Evolutionary conservation across 37 sponge, comb jelly and placozoan species (phyloP).

Genomic region (Halisarca cf. caerulea): DNA sequence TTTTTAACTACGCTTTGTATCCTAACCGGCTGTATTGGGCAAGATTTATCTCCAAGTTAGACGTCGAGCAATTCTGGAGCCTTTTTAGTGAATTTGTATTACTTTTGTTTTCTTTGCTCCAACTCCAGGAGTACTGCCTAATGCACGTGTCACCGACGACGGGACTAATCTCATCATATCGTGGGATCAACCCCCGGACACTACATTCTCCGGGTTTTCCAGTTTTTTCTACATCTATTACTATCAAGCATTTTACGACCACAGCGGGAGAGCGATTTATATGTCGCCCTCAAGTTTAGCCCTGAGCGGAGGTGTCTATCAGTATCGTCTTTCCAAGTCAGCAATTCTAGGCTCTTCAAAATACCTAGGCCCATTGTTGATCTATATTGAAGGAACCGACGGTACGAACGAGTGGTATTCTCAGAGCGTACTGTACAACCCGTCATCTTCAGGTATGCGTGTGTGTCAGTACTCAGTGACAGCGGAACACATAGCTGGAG

Average conservation of each 20-base stretch:
- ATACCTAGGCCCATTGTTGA: neutral
- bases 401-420: neutral
- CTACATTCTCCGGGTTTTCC: neutral
- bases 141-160: too few species aligned
- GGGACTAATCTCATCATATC: neutral
- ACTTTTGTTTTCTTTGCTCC: too few species aligned
- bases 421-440: neutral
- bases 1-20: too few species aligned
- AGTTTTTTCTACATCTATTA: neutral
- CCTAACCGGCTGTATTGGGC: too few species aligned
- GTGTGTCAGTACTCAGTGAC: too few species aligned
- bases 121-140: too few species aligned
- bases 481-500: too few species aligned
- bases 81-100: too few species aligned
- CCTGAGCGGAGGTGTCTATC: neutral
- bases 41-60: too few species aligned
- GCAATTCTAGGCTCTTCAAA: neutral
- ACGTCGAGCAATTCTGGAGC: too few species aligned
- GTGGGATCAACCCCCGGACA: neutral
- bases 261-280: neutral
- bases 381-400: neutral
- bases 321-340: neutral
- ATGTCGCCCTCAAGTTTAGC: neutral
- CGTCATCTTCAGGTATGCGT: neutral
- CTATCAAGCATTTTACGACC: neutral